phyloP scores from a whole-genome alignment of 53 echinoderm and acorn worm genomes.

The Arbacia lixula region DNA sequence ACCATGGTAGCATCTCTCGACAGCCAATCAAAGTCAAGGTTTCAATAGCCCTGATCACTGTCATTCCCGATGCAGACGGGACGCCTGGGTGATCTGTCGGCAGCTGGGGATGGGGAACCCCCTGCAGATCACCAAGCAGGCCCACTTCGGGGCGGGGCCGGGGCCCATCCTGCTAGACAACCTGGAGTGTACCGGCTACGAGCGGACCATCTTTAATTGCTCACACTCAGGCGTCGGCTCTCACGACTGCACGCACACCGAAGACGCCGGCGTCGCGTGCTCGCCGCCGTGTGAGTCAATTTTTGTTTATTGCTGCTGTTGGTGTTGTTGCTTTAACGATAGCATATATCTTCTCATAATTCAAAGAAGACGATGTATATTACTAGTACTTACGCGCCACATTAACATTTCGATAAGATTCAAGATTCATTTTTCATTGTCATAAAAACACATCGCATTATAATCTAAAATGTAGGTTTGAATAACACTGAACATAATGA shows the following conservation, averaged over 20 bases:
- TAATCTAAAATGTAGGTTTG: no score
- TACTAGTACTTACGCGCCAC: no score
- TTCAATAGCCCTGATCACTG: no score
- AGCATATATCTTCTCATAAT: neutral
- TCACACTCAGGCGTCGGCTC: slow-evolving; percentile 40
- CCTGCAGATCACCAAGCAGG: slow-evolving; percentile 19
- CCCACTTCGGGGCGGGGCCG: slow-evolving; percentile 43
- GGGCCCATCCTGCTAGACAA: slow-evolving; percentile 47
- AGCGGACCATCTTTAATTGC: slow-evolving; percentile 31
- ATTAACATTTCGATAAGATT: no score
- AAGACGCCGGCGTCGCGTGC: slow-evolving; percentile 45
- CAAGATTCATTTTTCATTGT: no score
- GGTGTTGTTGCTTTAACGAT: neutral
- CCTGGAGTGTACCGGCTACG: slow-evolving; percentile 37
- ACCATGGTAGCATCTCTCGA: no score
- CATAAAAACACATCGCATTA: no score
- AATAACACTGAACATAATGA: no score
- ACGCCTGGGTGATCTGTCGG: slow-evolving; percentile 43
- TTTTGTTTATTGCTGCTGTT: neutral
- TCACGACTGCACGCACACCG: slow-evolving; percentile 42
- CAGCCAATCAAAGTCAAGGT: no score
- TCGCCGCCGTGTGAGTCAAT: slow-evolving; percentile 21
- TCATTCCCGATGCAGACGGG: slow-evolving; percentile 1
- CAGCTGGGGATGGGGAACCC: slow-evolving; percentile 38
- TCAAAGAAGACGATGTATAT: neutral